Conservation (phyloP, 2,797 vertebrate genomes). For the Cynopterus sphinx region DNA sequence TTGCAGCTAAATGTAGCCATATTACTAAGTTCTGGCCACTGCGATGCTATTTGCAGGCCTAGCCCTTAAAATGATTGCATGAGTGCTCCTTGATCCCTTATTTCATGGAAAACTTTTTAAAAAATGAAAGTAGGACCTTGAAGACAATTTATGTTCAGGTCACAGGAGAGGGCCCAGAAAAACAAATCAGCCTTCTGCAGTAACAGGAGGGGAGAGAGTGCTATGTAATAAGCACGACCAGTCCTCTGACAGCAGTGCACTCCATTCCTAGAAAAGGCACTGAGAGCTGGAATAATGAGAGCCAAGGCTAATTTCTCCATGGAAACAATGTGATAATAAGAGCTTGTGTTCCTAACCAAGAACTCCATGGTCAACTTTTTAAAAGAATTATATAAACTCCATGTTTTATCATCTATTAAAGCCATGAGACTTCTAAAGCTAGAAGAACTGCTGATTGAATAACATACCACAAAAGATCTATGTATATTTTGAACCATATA, state of each 20-base stretch:
- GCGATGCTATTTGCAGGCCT: neutral
- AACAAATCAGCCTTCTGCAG: conserved; percentile 15
- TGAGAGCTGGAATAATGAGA: neutral
- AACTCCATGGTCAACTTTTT: conserved; percentile 59
- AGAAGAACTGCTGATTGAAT: neutral
- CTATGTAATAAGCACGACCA: neutral
- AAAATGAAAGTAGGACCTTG: conserved; percentile 34
- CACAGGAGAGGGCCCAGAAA: conserved; percentile 28
- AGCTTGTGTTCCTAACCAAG: conserved; percentile 62
- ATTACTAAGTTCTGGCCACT: neutral
- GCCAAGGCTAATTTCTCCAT: conserved; percentile 62
- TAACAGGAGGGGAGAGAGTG: neutral
- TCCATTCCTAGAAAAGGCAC: conserved; percentile 66
- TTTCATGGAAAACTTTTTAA: conserved; percentile 18
- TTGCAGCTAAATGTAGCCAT: neutral
- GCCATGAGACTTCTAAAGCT: neutral
- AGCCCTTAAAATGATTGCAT: neutral
- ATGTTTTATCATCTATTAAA: conserved; percentile 28
- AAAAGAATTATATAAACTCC: conserved; percentile 61
- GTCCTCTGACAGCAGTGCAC: neutral
- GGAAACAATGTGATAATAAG: conserved; percentile 65
- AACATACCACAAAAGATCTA: neutral
- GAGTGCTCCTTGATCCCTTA: neutral
- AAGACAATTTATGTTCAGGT: conserved; percentile 28
- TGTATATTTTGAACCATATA: neutral